Conservation (phyloP, 2,797 vertebrate species). For the Sebastes matsubarae region DNA sequence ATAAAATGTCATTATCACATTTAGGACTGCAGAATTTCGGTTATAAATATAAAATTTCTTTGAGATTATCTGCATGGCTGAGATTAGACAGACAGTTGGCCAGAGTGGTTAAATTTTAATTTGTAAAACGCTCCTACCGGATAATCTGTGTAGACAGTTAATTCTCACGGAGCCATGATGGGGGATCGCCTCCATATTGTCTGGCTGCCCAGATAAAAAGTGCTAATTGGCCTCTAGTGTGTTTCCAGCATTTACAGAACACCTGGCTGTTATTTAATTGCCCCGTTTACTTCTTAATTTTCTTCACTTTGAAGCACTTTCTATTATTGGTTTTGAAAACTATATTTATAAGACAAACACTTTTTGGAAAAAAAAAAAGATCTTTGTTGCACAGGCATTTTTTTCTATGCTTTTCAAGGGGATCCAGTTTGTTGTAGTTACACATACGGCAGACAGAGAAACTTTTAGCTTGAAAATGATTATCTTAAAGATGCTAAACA, state of each 20-base stretch:
- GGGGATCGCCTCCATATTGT: constrained; percentile 57
- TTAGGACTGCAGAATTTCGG: neutral
- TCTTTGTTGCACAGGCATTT: neutral
- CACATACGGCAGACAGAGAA: neutral
- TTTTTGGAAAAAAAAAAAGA: neutral
- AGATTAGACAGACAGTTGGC: constrained; percentile 18
- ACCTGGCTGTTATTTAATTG: constrained; percentile 65
- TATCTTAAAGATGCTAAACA: neutral
- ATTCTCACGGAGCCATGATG: constrained; percentile 36
- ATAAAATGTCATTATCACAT: neutral
- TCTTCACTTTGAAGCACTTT: constrained; percentile 1
- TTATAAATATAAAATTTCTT: neutral
- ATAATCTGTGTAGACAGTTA: constrained; percentile 41
- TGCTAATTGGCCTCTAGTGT: constrained; percentile 69
- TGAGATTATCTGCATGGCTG: neutral
- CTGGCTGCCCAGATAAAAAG: constrained; percentile 62
- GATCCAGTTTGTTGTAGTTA: neutral
- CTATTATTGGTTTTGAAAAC: constrained; percentile 24
- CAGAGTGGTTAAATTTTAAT: constrained; percentile 9
- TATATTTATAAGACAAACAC: neutral
- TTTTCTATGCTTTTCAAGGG: neutral
- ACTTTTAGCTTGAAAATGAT: neutral
- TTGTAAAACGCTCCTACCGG: neutral
- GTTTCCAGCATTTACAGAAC: constrained; percentile 53
- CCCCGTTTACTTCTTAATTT: constrained; percentile 40